Conservation (phyloP, 2,888 invertebrate genomes). For the Acanthosepion esculentum region DNA sequence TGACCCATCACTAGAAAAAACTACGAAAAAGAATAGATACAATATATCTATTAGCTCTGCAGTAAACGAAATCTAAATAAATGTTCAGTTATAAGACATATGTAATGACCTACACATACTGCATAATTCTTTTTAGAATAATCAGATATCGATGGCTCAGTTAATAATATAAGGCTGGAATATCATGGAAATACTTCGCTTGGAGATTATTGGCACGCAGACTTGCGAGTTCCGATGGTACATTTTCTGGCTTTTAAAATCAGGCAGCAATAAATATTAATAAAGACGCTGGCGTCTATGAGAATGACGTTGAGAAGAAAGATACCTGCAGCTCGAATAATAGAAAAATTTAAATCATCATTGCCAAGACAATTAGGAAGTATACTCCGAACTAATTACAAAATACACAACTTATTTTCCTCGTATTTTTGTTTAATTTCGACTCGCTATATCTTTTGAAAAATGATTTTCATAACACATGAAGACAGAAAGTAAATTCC, state of each 20-base stretch:
- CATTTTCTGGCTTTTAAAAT: background rate
- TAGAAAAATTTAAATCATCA: background rate
- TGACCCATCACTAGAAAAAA: too few species aligned
- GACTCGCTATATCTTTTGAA: background rate
- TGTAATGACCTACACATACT: too few species aligned
- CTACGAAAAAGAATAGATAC: too few species aligned
- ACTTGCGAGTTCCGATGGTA: background rate
- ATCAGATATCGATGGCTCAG: too few species aligned
- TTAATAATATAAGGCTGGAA: background rate
- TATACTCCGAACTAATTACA: background rate
- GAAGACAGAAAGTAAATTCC: background rate
- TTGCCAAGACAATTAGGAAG: background rate
- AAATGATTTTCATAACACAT: constrained; percentile 33
- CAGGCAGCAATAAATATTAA: background rate
- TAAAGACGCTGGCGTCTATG: background rate
- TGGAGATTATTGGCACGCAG: too few species aligned
- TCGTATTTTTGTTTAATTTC: background rate
- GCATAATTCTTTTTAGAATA: too few species aligned
- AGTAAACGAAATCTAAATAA: too few species aligned
- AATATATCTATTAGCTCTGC: too few species aligned
- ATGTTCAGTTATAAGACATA: too few species aligned
- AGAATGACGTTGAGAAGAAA: background rate
- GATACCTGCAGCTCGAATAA: background rate
- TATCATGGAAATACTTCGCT: background rate
- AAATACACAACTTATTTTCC: background rate